These are phyloP conservation scores for Chelmon rostratus DNA, from an alignment of 2,797 vertebrate species.

Conservation along the genomic window DNA sequence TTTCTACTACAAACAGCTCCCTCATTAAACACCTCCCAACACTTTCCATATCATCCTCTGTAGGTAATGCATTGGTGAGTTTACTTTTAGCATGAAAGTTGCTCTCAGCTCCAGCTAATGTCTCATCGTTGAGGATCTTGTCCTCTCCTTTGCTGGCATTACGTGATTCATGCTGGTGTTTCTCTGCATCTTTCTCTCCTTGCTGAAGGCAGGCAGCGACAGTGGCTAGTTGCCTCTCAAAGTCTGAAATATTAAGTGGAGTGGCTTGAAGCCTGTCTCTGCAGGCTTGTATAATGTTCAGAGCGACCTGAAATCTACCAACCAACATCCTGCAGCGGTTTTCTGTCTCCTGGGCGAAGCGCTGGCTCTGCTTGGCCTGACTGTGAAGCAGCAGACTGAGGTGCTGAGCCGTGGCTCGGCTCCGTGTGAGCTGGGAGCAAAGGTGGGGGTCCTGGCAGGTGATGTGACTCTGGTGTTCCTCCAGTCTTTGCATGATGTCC, in stretches of 20 bases:
- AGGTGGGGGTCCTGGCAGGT: conserved; percentile 88
- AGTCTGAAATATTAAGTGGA: conserved; percentile 50
- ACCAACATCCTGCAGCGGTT: conserved; percentile 83
- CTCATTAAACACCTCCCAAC: conserved; percentile 77
- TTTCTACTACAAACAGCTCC: conserved; percentile 89
- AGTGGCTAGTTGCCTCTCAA: conserved; percentile 71
- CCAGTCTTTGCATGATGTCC: conserved; percentile 90
- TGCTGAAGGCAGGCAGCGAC: conserved; percentile 74
- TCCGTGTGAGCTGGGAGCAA: conserved; percentile 88
- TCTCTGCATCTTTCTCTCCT: conserved; percentile 69
- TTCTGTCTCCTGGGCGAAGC: conserved; percentile 80
- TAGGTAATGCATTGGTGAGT: conserved; percentile 68
- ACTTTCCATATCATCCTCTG: conserved; percentile 33
- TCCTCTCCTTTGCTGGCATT: conserved; percentile 56
- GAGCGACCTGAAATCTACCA: conserved; percentile 83
- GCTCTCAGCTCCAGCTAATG: conserved; percentile 72
- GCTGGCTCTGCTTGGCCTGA: conserved; percentile 85
- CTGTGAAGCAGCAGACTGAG: conserved; percentile 89
- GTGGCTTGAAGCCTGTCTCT: conserved; percentile 82
- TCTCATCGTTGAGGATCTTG: conserved; percentile 63
- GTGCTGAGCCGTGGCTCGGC: conserved; percentile 82
- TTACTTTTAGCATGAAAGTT: conserved; percentile 38
- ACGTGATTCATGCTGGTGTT: conserved; percentile 68
- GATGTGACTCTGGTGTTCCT: conserved; percentile 88
- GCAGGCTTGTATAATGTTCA: conserved; percentile 87